phyloP scores from a whole-genome alignment of 2,113 vertebrate genomes.

The Oryzias melastigma region DNA sequence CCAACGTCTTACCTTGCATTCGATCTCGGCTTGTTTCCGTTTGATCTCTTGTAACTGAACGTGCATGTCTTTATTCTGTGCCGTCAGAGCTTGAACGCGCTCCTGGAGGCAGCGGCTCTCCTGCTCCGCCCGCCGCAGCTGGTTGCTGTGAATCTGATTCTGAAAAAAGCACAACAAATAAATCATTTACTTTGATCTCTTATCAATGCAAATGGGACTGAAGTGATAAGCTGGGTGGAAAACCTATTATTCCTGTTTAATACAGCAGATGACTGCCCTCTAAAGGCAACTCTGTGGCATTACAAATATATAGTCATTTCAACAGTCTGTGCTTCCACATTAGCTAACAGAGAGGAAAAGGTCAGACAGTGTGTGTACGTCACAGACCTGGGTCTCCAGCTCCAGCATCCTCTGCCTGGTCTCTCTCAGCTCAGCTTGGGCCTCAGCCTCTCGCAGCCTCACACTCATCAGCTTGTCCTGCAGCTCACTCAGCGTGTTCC shows the following conservation, averaged over 20 bases:
- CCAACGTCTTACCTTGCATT: slow-evolving; percentile 87
- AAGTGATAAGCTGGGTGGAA: neutral
- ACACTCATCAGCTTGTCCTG: slow-evolving; percentile 97
- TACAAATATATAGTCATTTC: slow-evolving; percentile 9
- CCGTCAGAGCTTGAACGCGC: slow-evolving; percentile 83
- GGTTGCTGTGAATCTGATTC: slow-evolving; percentile 95
- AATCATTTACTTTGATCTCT: neutral
- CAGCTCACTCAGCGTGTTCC: slow-evolving; percentile 88
- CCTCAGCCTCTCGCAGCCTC: slow-evolving; percentile 91
- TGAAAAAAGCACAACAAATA: slow-evolving; percentile 46
- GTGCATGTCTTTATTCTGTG: slow-evolving; percentile 88
- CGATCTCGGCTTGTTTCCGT: slow-evolving; percentile 90
- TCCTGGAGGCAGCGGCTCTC: slow-evolving; percentile 81
- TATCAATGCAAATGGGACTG: neutral
- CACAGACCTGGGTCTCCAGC: slow-evolving; percentile 90
- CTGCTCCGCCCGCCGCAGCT: slow-evolving; percentile 89
- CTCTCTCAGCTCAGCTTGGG: slow-evolving; percentile 90
- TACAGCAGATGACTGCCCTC: slow-evolving; percentile 44
- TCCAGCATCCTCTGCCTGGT: slow-evolving; percentile 93
- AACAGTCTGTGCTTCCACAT: neutral
- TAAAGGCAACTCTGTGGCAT: slow-evolving; percentile 30
- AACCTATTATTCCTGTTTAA: too few relatives aligned
- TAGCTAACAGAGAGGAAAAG: neutral
- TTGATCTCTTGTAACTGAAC: slow-evolving; percentile 88
- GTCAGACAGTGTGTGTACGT: neutral